A percentile compares a stretch with the other conserved stretches of the same genome.
Evolutionary conservation across 2,113 vertebrate species (phyloP).

Genomic region (Ceyx margarethae): DNA sequence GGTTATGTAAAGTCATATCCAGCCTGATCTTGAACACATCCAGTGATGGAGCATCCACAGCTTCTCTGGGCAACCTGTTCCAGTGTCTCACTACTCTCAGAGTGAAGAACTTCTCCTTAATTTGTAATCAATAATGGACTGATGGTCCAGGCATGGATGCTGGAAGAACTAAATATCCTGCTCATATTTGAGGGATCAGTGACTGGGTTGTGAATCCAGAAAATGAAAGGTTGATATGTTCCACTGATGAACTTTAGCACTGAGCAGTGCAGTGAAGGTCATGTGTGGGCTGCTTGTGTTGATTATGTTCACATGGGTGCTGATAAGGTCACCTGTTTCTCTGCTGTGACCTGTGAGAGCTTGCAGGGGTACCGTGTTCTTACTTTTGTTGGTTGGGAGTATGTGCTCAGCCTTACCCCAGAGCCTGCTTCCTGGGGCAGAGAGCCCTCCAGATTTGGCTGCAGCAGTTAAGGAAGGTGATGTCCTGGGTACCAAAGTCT

Average conservation of each 20-base stretch:
- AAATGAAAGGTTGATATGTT: accelerated
- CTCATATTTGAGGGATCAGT: neutral
- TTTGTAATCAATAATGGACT: neutral
- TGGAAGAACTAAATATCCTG: accelerated
- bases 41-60: too few species aligned
- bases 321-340: neutral
- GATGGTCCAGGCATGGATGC: neutral
- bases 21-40: too few species aligned
- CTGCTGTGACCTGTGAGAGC: neutral
- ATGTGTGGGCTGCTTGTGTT: neutral
- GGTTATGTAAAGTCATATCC: too few species aligned
- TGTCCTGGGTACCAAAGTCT: neutral
- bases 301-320: neutral
- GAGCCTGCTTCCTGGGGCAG: neutral
- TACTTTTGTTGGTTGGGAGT: neutral
- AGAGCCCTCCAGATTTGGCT: neutral
- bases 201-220: neutral
- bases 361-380: accelerated
- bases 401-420: neutral
- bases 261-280: neutral
- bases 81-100: too few species aligned
- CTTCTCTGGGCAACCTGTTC: too few species aligned
- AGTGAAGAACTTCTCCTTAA: too few species aligned
- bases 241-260: neutral
- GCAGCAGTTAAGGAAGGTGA: neutral